Conservation (phyloP, 2,888 invertebrate genomes). For the Xestobium rufovillosum region DNA sequence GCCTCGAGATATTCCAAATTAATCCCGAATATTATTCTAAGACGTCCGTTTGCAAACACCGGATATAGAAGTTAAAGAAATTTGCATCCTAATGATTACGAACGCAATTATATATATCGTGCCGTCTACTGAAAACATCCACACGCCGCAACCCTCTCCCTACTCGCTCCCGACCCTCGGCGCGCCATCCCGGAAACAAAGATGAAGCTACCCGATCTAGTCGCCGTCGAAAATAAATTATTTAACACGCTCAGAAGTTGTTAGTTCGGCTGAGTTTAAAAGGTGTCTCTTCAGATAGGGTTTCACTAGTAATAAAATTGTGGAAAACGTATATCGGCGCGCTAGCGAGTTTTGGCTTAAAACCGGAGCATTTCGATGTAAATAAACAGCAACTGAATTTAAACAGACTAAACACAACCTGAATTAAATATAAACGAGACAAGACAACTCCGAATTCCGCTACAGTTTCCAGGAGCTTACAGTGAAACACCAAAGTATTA, state of each 20-base stretch:
- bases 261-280: slow-evolving; percentile 27
- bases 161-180: slow-evolving; percentile 9
- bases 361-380: slow-evolving; percentile 37
- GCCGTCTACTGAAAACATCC: slow-evolving; percentile 10
- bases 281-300: slow-evolving; percentile 38
- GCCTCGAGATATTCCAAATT: slow-evolving; percentile 40
- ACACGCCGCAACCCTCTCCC: slow-evolving; percentile 4
- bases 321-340: slow-evolving; percentile 33
- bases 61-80: slow-evolving; percentile 42
- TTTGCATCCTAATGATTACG: slow-evolving; percentile 42
- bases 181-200: not conserved
- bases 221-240: slow-evolving; percentile 9
- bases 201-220: too few relatives aligned
- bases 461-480: too few relatives aligned
- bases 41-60: slow-evolving; percentile 38
- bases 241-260: slow-evolving; percentile 14
- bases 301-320: slow-evolving; percentile 36
- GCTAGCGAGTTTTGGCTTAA: slow-evolving; percentile 34
- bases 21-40: slow-evolving; percentile 42
- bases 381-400: too few relatives aligned
- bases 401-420: too few relatives aligned
- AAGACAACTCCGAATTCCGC: too few relatives aligned
- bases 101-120: slow-evolving; percentile 39
- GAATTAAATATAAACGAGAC: too few relatives aligned
- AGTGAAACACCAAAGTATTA: too few relatives aligned